Conservation (phyloP, 1,140 invertebrate species). For the Leguminivora glycinivorella region DNA sequence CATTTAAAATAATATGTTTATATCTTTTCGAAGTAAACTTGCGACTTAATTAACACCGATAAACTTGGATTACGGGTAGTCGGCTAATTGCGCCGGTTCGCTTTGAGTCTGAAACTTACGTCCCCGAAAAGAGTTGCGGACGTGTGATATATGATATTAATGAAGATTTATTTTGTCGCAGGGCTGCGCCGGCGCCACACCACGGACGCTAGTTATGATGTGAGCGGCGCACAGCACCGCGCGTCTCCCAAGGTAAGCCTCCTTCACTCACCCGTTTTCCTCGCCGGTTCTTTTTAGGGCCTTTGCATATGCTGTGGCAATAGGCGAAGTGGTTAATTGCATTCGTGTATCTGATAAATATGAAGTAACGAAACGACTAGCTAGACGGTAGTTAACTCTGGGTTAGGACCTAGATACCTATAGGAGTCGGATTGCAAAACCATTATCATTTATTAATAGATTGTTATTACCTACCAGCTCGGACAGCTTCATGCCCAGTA, state of each 20-base stretch:
- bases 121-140: slow-evolving; percentile 1
- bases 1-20: slow-evolving; percentile 1
- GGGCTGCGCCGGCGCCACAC: slow-evolving; percentile 50
- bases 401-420: neutral
- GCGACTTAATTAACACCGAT: slow-evolving; percentile 6
- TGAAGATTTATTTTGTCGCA: slow-evolving; percentile 56
- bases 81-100: slow-evolving; percentile 15
- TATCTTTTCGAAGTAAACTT: neutral
- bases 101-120: neutral
- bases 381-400: neutral
- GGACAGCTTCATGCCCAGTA: neutral
- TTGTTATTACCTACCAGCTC: neutral
- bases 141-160: slow-evolving; percentile 36
- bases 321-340: slow-evolving; percentile 18
- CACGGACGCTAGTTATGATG: slow-evolving; percentile 67
- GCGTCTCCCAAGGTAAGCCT: slow-evolving; percentile 73
- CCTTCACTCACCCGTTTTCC: slow-evolving; percentile 31
- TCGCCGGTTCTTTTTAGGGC: slow-evolving; percentile 18
- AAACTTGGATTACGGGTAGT: slow-evolving; percentile 12
- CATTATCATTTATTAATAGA: neutral
- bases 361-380: slow-evolving; percentile 1
- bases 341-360: slow-evolving; percentile 11
- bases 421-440: neutral
- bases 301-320: slow-evolving; percentile 24
- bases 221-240: slow-evolving; percentile 67